Percentiles rank a stretch among this genome's conserved stretches.
phyloP scores from a whole-genome alignment of 1,140 invertebrate species.

The Gonatopus flavifemur region DNA sequence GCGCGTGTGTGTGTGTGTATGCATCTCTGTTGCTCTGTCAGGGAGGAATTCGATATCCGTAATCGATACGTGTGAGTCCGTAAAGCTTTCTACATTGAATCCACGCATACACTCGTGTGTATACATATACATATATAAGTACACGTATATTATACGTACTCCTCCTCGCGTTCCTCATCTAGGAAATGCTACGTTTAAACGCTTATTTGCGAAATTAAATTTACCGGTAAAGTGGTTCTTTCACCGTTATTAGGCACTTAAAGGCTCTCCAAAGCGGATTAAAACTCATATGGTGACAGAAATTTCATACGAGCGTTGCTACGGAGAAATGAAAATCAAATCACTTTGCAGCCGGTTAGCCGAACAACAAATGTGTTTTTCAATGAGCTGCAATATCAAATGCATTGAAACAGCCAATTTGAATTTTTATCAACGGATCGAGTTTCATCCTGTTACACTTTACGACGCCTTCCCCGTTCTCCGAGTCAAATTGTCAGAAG shows the following conservation, averaged over 20 bases:
- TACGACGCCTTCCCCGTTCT: too few species aligned
- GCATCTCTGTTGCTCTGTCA: too few species aligned
- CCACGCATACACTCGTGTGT: too few species aligned
- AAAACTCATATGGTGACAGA: neutral
- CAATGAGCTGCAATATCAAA: too few species aligned
- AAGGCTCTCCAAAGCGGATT: neutral
- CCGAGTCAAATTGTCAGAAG: too few species aligned
- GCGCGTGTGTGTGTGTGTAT: too few species aligned
- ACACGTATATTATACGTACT: neutral
- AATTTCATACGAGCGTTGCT: neutral
- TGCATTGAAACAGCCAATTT: neutral
- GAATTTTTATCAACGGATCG: neutral
- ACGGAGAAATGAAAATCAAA: neutral
- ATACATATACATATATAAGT: too few species aligned
- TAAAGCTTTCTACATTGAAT: slow-evolving; percentile 12
- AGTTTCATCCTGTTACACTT: too few species aligned
- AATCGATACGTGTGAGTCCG: slow-evolving; percentile 5
- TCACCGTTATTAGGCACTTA: slow-evolving; percentile 5
- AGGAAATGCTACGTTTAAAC: slow-evolving; percentile 1
- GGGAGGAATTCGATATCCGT: too few species aligned
- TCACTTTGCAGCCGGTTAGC: too few species aligned
- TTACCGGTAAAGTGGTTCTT: slow-evolving; percentile 3
- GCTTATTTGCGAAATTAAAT: slow-evolving; percentile 10
- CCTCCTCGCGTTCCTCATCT: neutral
- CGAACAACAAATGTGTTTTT: too few species aligned